Conservation (phyloP, 2,797 vertebrate genomes). For the Micrastur ruficollis region DNA sequence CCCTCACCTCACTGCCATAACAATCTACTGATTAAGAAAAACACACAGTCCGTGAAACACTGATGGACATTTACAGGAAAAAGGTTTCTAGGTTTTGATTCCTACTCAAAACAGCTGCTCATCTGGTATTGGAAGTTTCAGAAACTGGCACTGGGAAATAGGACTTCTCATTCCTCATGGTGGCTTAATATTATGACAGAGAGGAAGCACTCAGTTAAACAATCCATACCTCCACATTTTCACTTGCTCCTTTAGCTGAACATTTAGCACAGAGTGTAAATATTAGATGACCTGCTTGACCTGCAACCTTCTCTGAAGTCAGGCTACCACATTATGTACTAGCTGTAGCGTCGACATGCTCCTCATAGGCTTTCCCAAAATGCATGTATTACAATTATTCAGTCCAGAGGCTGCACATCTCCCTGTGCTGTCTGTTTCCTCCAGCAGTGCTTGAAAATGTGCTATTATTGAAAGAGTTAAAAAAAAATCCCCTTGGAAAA, state of each 20-base stretch:
- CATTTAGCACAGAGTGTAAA: not conserved
- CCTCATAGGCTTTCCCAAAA: slow-evolving; percentile 29
- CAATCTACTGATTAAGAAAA: not conserved
- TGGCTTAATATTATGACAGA: not conserved
- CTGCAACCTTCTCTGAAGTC: slow-evolving; percentile 1
- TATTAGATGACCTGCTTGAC: slow-evolving; percentile 21
- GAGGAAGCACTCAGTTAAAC: not conserved
- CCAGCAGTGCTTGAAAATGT: slow-evolving; percentile 72
- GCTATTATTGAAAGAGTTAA: slow-evolving; percentile 78
- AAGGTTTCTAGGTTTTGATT: not conserved
- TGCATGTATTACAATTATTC: not conserved
- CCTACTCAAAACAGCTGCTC: not conserved
- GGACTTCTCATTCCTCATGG: not conserved
- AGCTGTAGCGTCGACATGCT: not conserved
- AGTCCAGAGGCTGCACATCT: slow-evolving; percentile 49
- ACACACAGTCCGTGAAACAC: not conserved
- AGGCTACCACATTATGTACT: not conserved
- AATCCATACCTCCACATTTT: not conserved
- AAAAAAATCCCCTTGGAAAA: slow-evolving; percentile 83
- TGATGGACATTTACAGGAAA: not conserved
- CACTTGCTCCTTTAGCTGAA: not conserved
- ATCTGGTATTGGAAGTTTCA: not conserved
- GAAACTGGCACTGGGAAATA: not conserved
- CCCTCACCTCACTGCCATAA: not conserved
- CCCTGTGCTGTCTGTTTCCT: slow-evolving; percentile 61